phyloP scores from a whole-genome alignment of 2,797 vertebrate genomes.

The Eptatretus atami region DNA sequence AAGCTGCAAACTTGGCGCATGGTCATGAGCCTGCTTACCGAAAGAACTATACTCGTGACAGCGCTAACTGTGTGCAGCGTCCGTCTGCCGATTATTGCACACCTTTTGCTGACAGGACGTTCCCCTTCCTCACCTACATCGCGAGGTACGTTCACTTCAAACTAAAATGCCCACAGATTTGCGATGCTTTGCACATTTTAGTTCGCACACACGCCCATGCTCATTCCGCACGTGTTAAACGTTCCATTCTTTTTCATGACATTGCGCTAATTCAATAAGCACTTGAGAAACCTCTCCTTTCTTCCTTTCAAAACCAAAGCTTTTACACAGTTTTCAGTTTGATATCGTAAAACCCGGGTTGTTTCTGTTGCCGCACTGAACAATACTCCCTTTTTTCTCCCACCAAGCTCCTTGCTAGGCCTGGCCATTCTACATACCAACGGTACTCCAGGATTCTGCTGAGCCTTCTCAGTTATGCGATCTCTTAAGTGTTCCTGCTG shows the following conservation, averaged over 20 bases:
- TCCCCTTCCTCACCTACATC: slow-evolving; percentile 70
- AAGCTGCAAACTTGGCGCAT: slow-evolving; percentile 81
- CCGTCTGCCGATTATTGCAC: slow-evolving; percentile 66
- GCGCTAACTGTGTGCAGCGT: slow-evolving; percentile 94
- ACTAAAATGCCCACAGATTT: too few species aligned
- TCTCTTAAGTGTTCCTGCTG: slow-evolving; percentile 59
- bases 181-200: not conserved
- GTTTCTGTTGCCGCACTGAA: too few species aligned
- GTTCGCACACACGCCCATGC: not conserved
- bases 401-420: slow-evolving; percentile 64
- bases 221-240: not conserved
- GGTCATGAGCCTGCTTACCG: slow-evolving; percentile 99
- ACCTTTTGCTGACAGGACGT: slow-evolving; percentile 65
- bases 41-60: slow-evolving; percentile 78
- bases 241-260: not conserved
- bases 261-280: too few species aligned
- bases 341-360: too few species aligned
- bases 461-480: slow-evolving; percentile 85
- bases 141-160: slow-evolving; percentile 34
- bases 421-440: slow-evolving; percentile 82
- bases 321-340: not conserved
- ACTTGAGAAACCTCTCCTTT: too few species aligned
- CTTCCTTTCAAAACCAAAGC: not conserved
- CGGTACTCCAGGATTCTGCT: slow-evolving; percentile 73
- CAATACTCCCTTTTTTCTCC: not conserved